phyloP scores from a whole-genome alignment of 2,113 vertebrate species.

The Pomatorhinus ruficollis region DNA sequence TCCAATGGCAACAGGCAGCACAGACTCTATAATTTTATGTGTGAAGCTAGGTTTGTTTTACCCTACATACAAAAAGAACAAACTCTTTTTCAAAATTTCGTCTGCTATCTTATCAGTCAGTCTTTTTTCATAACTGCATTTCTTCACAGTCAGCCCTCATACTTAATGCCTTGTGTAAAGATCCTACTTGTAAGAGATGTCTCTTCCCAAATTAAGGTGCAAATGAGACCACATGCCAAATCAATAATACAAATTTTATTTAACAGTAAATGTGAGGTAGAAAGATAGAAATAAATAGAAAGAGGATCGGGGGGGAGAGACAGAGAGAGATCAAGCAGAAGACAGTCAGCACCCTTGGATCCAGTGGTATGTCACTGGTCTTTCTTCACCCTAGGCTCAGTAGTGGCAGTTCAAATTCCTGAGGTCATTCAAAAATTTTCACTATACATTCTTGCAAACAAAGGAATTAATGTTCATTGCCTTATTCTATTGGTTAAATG shows the following conservation, averaged over 20 bases:
- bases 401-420: rapidly evolving
- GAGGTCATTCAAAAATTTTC: not conserved
- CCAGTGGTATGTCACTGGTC: rapidly evolving
- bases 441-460: not conserved
- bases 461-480: not conserved
- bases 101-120: not conserved
- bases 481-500: not conserved
- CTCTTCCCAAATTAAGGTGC: not conserved
- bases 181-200: no score
- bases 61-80: not conserved
- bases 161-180: not conserved
- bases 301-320: no score
- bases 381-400: not conserved
- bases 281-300: not conserved
- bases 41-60: not conserved
- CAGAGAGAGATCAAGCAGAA: not conserved
- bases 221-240: not conserved
- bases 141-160: not conserved
- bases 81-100: not conserved
- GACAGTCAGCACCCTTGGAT: not conserved
- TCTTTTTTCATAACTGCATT: not conserved
- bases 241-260: not conserved
- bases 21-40: not conserved
- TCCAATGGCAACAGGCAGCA: not conserved
- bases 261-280: not conserved